Evolutionary conservation across 2,113 vertebrate species (phyloP).

Genomic region (Callaeas wilsoni): DNA sequence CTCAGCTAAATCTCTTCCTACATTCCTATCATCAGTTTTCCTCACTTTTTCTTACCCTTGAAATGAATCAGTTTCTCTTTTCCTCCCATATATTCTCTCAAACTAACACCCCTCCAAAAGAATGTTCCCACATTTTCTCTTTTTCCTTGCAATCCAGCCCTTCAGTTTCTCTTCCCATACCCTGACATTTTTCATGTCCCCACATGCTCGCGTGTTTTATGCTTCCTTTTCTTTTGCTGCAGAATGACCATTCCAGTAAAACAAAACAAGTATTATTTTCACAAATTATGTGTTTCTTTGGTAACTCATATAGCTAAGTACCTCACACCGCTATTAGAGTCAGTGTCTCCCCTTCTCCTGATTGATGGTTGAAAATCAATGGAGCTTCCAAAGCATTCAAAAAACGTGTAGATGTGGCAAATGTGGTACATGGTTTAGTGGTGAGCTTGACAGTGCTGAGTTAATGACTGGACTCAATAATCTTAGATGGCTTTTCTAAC

Average conservation of each 20-base stretch:
- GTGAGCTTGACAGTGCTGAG: neutral
- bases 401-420: fast-evolving
- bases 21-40: neutral
- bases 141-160: neutral
- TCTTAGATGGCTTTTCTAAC: neutral
- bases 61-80: neutral
- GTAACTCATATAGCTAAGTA: neutral
- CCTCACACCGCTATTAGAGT: neutral
- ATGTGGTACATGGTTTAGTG: neutral
- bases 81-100: neutral
- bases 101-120: neutral
- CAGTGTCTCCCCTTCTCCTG: neutral
- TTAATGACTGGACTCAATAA: neutral
- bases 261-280: neutral
- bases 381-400: neutral
- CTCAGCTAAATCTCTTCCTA: neutral
- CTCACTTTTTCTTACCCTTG: neutral
- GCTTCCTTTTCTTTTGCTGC: neutral
- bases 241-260: neutral
- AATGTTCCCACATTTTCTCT: neutral
- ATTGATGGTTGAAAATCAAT: neutral
- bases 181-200: neutral
- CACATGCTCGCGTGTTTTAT: neutral
- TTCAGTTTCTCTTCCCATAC: neutral
- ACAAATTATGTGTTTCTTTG: neutral